These are phyloP conservation scores for Streptopelia turtur DNA, from an alignment of 2,797 vertebrate genomes.

Conservation along the genomic window DNA sequence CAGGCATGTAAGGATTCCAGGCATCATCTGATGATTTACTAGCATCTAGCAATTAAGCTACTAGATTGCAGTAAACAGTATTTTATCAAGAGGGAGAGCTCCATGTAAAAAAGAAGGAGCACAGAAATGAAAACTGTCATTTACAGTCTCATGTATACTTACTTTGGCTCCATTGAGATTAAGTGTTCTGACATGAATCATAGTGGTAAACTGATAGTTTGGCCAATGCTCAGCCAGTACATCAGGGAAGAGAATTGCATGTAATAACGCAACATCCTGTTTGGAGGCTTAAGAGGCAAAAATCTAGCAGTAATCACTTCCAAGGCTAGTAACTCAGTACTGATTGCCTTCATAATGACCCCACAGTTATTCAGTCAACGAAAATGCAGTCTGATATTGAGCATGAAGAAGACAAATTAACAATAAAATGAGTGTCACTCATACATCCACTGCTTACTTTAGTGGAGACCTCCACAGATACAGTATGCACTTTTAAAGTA, in stretches of 20 bases:
- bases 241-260: conserved; percentile 9
- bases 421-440: conserved; percentile 20
- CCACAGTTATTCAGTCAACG: conserved; percentile 46
- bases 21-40: background rate
- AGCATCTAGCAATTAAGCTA: background rate
- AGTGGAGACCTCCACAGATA: background rate
- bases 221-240: conserved; percentile 25
- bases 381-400: conserved; percentile 45
- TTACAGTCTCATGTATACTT: background rate
- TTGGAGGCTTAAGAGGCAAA: conserved; percentile 37
- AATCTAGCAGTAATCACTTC: conserved; percentile 40
- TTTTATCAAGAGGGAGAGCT: background rate
- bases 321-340: conserved; percentile 39
- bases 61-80: background rate
- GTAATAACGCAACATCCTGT: conserved; percentile 23
- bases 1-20: background rate
- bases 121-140: background rate
- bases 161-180: background rate
- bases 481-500: background rate
- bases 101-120: background rate
- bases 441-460: background rate
- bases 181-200: conserved; percentile 5
- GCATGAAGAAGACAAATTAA: conserved; percentile 54
- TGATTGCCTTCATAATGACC: conserved; percentile 48
- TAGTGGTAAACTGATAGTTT: background rate